These are phyloP conservation scores for Hyaena hyaena DNA, from an alignment of 2,113 vertebrate species.

Conservation along the genomic window DNA sequence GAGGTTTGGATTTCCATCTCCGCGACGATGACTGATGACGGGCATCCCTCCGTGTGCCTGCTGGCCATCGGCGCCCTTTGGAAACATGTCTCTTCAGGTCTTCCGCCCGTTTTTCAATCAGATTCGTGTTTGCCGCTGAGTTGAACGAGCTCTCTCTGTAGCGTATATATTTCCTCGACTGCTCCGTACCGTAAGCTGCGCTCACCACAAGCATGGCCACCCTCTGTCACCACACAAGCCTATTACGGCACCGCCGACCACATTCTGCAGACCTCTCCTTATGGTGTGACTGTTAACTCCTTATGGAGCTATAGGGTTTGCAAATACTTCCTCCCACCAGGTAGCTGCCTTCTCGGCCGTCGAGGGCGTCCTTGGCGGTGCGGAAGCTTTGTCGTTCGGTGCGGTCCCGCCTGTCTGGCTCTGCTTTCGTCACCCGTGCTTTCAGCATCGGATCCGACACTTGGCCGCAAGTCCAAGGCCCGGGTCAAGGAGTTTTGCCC, in stretches of 20 bases:
- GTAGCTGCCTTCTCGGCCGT: not conserved
- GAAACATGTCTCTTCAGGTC: not conserved
- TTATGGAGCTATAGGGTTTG: not conserved
- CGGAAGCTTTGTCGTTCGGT: accelerated
- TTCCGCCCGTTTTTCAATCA: not conserved
- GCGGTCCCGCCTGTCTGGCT: not conserved
- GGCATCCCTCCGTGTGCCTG: not conserved
- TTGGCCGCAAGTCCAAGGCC: not conserved
- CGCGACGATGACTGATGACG: accelerated
- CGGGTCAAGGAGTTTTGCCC: not conserved
- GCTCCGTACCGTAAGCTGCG: not conserved
- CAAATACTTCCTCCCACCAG: accelerated
- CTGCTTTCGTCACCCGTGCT: not conserved
- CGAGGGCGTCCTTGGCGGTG: not conserved
- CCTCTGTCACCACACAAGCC: not conserved
- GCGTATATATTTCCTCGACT: not conserved
- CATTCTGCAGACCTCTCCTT: too few relatives aligned
- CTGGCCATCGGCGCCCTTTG: not conserved
- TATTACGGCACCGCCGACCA: not conserved
- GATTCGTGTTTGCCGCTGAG: not conserved
- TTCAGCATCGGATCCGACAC: not conserved
- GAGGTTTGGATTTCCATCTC: not conserved
- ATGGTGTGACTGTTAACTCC: accelerated
- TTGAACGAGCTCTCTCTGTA: not conserved
- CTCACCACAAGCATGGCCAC: not conserved